These are phyloP conservation scores for Hormaphis cornu DNA, from an alignment of 1,140 invertebrate genomes.

Conservation along the genomic window DNA sequence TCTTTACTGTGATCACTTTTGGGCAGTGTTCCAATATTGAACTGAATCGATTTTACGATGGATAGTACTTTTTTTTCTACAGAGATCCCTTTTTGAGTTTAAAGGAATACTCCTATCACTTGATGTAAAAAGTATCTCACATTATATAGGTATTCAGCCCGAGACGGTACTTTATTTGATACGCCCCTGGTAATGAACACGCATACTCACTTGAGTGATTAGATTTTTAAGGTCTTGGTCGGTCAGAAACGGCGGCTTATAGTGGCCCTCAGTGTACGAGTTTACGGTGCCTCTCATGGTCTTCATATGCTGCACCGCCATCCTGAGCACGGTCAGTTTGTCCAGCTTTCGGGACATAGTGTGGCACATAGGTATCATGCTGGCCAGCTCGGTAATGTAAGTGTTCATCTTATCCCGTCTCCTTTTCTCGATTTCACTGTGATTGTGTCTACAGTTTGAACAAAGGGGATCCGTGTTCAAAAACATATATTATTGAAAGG, in stretches of 20 bases:
- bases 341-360: constrained; percentile 86
- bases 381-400: constrained; percentile 81
- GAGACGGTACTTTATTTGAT: neutral
- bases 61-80: too few species aligned
- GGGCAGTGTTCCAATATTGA: too few species aligned
- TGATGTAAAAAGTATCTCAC: too few species aligned
- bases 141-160: too few species aligned
- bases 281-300: constrained; percentile 65
- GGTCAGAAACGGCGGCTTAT: constrained; percentile 78
- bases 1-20: too few species aligned
- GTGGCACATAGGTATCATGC: constrained; percentile 87
- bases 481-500: neutral
- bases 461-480: neutral
- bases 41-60: too few species aligned
- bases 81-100: too few species aligned
- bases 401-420: constrained; percentile 93
- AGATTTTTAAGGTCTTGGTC: constrained; percentile 81
- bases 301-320: constrained; percentile 89
- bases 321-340: constrained; percentile 83
- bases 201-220: constrained; percentile 54
- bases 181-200: neutral
- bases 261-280: constrained; percentile 70
- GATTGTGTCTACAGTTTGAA: constrained; percentile 66
- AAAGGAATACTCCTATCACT: too few species aligned
- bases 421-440: constrained; percentile 92